These are phyloP conservation scores for Istiophorus platypterus DNA, from an alignment of 2,113 vertebrate species.

Conservation along the genomic window DNA sequence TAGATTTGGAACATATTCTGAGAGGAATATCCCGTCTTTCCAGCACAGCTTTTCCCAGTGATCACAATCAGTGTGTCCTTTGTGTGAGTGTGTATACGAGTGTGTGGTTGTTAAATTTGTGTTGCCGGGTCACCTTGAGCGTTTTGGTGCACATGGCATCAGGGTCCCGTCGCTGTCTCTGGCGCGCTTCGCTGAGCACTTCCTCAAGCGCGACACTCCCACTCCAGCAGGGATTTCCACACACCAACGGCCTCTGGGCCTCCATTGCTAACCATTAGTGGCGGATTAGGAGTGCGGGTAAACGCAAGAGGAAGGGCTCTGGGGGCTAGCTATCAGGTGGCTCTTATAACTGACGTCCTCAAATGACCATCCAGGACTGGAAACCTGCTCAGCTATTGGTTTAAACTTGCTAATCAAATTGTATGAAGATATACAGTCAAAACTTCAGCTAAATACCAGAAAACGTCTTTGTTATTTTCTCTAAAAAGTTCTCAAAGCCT, in stretches of 20 bases:
- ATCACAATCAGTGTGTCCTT: conserved; percentile 64
- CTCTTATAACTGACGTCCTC: conserved; percentile 60
- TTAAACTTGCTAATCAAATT: conserved; percentile 34
- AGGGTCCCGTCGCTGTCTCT: conserved; percentile 71
- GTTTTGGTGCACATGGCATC: conserved; percentile 61
- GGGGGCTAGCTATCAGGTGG: conserved; percentile 71
- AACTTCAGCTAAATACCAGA: neutral
- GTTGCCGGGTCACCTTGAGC: conserved; percentile 84
- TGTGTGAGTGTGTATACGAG: conserved; percentile 15
- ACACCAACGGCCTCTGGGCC: conserved; percentile 77
- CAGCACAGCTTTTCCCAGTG: conserved; percentile 46
- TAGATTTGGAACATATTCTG: conserved; percentile 53
- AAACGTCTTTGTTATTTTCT: conserved; percentile 2
- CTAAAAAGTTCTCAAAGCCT: neutral
- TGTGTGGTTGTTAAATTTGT: conserved; percentile 57
- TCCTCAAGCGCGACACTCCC: conserved; percentile 83
- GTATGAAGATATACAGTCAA: neutral
- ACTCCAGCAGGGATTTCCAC: conserved; percentile 84
- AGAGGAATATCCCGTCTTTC: conserved; percentile 63
- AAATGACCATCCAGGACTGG: conserved; percentile 48
- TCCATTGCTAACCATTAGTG: conserved; percentile 84
- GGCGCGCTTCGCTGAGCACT: conserved; percentile 85
- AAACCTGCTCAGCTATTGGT: conserved; percentile 24
- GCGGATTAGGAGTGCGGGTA: conserved; percentile 80
- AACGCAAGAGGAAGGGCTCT: conserved; percentile 63